Conservation (phyloP, 2,113 vertebrate genomes). For the Dipodomys stephensi region DNA sequence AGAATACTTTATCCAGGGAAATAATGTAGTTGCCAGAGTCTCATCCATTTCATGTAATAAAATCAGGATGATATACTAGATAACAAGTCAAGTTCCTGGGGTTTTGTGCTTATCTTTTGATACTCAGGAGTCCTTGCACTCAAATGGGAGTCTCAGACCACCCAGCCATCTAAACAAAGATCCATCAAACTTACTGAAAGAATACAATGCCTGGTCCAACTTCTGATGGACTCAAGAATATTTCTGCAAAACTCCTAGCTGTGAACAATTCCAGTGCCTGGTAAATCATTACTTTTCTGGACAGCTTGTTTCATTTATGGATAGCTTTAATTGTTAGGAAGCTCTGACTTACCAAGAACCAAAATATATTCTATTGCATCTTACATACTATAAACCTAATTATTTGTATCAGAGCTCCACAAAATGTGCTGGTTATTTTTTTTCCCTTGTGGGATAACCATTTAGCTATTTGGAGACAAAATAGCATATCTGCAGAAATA, state of each 20-base stretch:
- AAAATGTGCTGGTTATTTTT: conserved; percentile 15
- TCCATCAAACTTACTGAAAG: background rate
- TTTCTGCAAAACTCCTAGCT: conserved; percentile 32
- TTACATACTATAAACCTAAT: conserved; percentile 23
- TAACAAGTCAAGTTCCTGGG: background rate
- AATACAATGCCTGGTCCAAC: background rate
- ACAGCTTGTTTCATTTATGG: conserved; percentile 61
- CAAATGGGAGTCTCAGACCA: background rate
- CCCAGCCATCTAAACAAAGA: background rate
- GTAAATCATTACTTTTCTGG: conserved; percentile 53
- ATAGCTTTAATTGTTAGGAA: conserved; percentile 49
- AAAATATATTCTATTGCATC: conserved; percentile 10
- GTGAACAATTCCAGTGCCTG: conserved; percentile 42
- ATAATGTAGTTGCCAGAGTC: conserved; percentile 59
- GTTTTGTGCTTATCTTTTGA: conserved; percentile 8
- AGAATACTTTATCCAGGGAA: conserved; percentile 73
- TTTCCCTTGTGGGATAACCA: background rate
- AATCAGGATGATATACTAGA: conserved; percentile 25
- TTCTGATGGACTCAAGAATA: background rate
- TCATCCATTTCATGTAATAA: conserved; percentile 62
- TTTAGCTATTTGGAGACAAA: conserved; percentile 12
- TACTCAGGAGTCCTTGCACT: background rate
- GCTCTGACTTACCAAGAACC: background rate
- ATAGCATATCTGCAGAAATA: background rate
- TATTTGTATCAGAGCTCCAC: background rate